Conservation (phyloP, 2,797 vertebrate species). For the Gambusia yucatana region DNA sequence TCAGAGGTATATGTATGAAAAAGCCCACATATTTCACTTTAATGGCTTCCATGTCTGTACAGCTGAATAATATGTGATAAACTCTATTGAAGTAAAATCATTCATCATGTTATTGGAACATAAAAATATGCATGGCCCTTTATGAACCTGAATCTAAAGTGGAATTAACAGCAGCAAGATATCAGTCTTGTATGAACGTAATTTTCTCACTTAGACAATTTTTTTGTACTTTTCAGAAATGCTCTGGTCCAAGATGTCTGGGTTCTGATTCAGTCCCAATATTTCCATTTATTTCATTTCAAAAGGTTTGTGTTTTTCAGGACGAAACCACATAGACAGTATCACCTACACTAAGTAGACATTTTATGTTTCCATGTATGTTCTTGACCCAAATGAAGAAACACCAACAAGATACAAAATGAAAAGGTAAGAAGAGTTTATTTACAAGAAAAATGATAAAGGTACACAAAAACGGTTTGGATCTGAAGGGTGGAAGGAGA, state of each 20-base stretch:
- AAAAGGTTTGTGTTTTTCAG: not conserved
- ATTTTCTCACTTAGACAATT: not conserved
- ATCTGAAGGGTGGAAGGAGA: not conserved
- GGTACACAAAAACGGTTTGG: not conserved
- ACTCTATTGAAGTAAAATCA: not conserved
- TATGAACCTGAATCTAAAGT: not conserved
- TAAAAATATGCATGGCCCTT: constrained; percentile 1
- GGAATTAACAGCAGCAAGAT: not conserved
- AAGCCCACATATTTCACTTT: not conserved
- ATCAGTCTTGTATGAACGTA: not conserved
- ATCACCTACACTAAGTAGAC: not conserved
- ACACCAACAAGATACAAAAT: no score
- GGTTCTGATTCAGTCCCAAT: not conserved
- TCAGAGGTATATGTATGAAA: not conserved
- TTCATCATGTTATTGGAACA: not conserved
- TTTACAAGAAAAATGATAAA: not conserved
- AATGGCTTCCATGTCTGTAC: not conserved
- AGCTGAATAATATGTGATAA: not conserved
- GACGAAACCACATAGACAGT: not conserved
- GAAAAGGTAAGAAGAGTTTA: not conserved
- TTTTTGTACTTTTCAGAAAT: not conserved
- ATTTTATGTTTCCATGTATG: not conserved
- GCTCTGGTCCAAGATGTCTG: not conserved
- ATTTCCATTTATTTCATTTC: not conserved
- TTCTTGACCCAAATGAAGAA: no score